Evolutionary conservation across 2,797 vertebrate genomes (phyloP), one percentile per base, ranked within the genome.

Genomic region (Sebastes itinus): DNA sequence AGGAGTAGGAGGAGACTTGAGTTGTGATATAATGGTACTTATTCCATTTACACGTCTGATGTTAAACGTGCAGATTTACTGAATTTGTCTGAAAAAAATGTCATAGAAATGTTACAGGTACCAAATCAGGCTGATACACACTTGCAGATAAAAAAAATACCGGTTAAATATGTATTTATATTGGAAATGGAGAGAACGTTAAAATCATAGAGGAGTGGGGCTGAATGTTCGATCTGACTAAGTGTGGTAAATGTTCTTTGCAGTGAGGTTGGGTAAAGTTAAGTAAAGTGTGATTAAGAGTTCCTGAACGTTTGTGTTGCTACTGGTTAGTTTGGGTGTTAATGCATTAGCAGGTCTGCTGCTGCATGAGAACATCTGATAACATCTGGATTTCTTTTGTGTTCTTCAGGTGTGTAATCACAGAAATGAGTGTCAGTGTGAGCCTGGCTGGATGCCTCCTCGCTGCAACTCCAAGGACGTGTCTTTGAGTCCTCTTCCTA

Each of bases 361-460:
- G n/a, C 12, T 56, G 10, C 22, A 25, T 23, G 42, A 25, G 2
- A 30, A 12, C 42, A 23, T 46, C 25, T 62, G 72, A 30, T 54
- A 9, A 23, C 23, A 38, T 6, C 3, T 8, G 8, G 22, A 18
- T 8, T 25, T 58, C 3, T 18, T 63, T 23, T 82, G 14, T 72
- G 6, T 79, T 61, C 32, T 71, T 32, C 87, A 96, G 96, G 93
- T 96, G 25, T 96, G 96, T 22, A 96, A 96, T 65, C 96, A 96
- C 92, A 95, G 46, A 71, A 89, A 73, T 6, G 76, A 94, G 82
- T 96, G 96, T 82, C 95, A 95, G 90, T 96, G 95, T 73, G 87
- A 95, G 65, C 91, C 94, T 1, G 96, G 96, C 0, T 96, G 95
- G 95, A 12, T 80, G 25, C 89, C 90, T 60, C 95, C 95, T 1